Percentiles rank a stretch among this genome's conserved stretches.
Conservation (phyloP, 2,113 vertebrate genomes). For the Aviceda subcristata region DNA sequence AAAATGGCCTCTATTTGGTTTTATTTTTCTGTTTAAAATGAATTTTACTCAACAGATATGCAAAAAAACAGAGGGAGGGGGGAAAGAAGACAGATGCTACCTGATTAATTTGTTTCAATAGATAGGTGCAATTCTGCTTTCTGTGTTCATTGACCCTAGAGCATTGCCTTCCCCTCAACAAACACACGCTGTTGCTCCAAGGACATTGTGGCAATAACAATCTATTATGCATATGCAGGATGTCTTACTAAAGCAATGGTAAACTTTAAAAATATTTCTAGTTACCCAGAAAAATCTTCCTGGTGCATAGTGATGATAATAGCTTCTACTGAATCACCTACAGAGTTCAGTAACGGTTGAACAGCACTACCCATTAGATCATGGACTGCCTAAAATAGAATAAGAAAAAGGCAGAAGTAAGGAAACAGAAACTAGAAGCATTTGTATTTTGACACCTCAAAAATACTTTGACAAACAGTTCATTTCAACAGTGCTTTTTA, state of each 20-base stretch:
- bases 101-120: neutral
- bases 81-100: neutral
- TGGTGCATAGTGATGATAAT: constrained; percentile 98
- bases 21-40: neutral
- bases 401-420: constrained; percentile 27
- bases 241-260: neutral
- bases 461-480: neutral
- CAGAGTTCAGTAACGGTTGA: constrained; percentile 90
- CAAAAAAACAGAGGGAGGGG: neutral
- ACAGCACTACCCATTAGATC: constrained; percentile 89
- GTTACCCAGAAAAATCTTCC: constrained; percentile 95
- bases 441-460: neutral
- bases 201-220: neutral
- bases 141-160: neutral
- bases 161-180: neutral
- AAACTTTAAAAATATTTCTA: neutral
- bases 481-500: neutral
- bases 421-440: neutral
- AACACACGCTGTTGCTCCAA: neutral
- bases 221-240: neutral
- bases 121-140: neutral
- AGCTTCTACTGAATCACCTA: constrained; percentile 93
- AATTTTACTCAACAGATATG: neutral
- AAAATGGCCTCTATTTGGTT: neutral
- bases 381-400: constrained; percentile 78